Evolutionary conservation across 2,113 vertebrate species (phyloP).

Genomic region (Neolamprologus sp.): DNA sequence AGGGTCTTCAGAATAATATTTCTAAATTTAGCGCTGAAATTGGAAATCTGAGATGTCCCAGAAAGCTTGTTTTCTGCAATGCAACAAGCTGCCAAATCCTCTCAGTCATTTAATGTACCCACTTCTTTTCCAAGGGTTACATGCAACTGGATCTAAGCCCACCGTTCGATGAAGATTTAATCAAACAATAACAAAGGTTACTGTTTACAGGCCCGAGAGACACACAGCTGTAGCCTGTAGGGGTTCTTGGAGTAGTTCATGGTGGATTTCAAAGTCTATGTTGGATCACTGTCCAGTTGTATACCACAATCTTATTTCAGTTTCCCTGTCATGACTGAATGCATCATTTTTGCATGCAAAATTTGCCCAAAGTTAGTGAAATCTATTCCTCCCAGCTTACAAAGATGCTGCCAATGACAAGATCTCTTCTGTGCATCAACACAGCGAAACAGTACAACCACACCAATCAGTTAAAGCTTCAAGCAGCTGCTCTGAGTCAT

Average conservation of each 20-base stretch:
- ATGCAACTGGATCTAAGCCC: background rate
- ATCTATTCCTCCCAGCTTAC: background rate
- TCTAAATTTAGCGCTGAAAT: conserved; percentile 4
- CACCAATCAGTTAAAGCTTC: background rate
- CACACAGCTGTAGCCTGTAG: background rate
- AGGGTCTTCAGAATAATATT: background rate
- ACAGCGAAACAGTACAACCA: background rate
- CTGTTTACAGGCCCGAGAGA: background rate
- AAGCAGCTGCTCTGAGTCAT: background rate
- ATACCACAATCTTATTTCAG: background rate
- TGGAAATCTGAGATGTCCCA: conserved; percentile 2
- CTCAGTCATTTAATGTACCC: background rate
- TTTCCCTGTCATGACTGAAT: background rate
- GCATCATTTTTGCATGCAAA: background rate
- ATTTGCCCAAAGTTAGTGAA: background rate
- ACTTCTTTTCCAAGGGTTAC: background rate
- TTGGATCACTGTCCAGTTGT: background rate
- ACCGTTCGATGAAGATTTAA: background rate
- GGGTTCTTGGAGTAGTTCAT: background rate
- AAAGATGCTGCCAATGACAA: background rate
- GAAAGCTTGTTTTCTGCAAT: background rate
- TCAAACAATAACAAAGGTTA: background rate
- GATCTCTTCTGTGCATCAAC: background rate
- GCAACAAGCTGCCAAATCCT: background rate
- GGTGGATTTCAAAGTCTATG: background rate